Evolutionary conservation across 1,140 invertebrate species (phyloP).

Genomic region (Magallana ariakensis): DNA sequence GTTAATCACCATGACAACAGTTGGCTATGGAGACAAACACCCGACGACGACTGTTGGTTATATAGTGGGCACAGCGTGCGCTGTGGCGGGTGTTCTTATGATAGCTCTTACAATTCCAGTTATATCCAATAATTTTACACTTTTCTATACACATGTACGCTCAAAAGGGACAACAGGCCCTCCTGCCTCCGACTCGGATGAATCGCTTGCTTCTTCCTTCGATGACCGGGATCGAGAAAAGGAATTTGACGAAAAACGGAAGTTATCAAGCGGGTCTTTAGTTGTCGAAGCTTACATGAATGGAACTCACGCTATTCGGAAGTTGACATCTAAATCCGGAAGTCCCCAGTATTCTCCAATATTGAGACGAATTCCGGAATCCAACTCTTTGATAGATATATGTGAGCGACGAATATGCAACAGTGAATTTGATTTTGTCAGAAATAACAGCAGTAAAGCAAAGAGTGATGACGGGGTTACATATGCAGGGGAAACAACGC

Average conservation of each 20-base stretch:
- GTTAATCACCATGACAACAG: conserved; percentile 83
- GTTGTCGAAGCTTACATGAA: conserved; percentile 70
- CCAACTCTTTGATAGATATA: conserved; percentile 66
- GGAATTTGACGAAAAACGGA: conserved; percentile 62
- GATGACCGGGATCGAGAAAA: conserved; percentile 56
- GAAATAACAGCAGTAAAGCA: conserved; percentile 66
- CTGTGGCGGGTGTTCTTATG: conserved; percentile 74
- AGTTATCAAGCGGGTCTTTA: conserved; percentile 68
- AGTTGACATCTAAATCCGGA: conserved; percentile 49
- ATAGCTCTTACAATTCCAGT: conserved; percentile 77
- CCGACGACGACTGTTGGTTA: conserved; percentile 81
- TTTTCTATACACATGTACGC: conserved; percentile 76
- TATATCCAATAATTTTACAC: conserved; percentile 77
- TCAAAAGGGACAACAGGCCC: conserved; percentile 62
- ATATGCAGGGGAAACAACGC: conserved; percentile 62
- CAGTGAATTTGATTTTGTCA: conserved; percentile 61
- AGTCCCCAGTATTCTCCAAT: conserved; percentile 50
- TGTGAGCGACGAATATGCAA: conserved; percentile 41
- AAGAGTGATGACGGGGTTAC: conserved; percentile 73
- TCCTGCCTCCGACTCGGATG: conserved; percentile 40
- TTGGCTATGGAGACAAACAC: conserved; percentile 80
- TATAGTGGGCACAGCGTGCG: conserved; percentile 74
- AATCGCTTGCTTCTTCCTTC: conserved; percentile 43
- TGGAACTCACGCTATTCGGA: conserved; percentile 62
- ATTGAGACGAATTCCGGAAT: conserved; percentile 59